phyloP scores from a whole-genome alignment of 2,113 vertebrate genomes.

The Cheilinus undulatus region DNA sequence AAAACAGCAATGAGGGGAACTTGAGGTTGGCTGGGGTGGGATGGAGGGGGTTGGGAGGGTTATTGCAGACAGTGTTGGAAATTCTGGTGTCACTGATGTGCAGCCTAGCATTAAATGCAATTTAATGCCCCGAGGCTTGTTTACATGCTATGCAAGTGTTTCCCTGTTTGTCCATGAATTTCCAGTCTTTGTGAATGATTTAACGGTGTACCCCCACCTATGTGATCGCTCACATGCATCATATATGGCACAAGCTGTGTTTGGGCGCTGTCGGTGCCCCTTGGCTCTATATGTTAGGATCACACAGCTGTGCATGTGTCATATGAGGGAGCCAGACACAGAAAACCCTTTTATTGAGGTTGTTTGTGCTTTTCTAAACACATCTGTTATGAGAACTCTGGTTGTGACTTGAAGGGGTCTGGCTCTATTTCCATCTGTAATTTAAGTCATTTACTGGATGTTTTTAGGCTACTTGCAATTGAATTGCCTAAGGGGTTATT shows the following conservation, averaged over 20 bases:
- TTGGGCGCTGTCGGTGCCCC: background rate
- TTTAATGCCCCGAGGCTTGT: constrained; percentile 68
- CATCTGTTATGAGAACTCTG: constrained; percentile 53
- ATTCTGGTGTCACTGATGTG: constrained; percentile 65
- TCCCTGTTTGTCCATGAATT: constrained; percentile 44
- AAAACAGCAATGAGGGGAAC: constrained; percentile 26
- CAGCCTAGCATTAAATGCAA: constrained; percentile 72
- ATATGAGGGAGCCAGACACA: background rate
- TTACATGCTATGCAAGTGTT: constrained; percentile 63
- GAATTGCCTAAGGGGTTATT: constrained; percentile 18
- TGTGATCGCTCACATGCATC: constrained; percentile 19
- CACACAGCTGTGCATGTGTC: constrained; percentile 27
- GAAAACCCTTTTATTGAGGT: constrained; percentile 8
- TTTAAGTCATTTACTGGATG: constrained; percentile 63
- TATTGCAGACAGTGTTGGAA: constrained; percentile 54
- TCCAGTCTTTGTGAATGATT: constrained; percentile 69
- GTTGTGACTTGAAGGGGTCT: constrained; percentile 50
- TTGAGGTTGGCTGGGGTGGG: constrained; percentile 44
- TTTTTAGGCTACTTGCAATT: constrained; percentile 61
- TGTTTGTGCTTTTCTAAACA: constrained; percentile 18
- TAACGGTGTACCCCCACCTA: constrained; percentile 15
- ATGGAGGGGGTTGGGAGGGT: constrained; percentile 5
- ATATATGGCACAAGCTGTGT: constrained; percentile 29
- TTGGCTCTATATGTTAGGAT: constrained; percentile 13
- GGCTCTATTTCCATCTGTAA: constrained; percentile 69